Base-by-base conservation (phyloP, 2,797 vertebrate genomes). In the Dermochelys coriacea region DNA sequence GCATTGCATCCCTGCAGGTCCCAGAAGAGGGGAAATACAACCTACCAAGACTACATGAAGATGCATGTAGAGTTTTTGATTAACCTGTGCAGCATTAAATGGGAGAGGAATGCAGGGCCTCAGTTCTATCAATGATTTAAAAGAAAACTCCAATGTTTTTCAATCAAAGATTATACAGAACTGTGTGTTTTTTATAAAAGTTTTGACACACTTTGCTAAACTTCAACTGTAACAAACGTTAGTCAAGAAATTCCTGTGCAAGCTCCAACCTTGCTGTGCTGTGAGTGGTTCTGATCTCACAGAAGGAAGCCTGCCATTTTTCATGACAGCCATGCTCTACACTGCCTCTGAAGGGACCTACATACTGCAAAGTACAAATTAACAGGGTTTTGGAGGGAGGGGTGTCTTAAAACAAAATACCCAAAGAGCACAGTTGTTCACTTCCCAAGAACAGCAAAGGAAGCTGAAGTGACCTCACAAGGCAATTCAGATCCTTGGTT, bases 51-150 rank as follows among this genome's bases (percentile, higher is more conserved):
- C 21, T 27, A 47, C 34, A 15, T 4, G 45, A 23, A 45, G 55
- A 12, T 34, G 19, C 41, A 5, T 6, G 37, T 41, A 51, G 14
- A 91, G 3, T 0, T 57, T 18, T 18, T 55, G 34, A 50, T 93
- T 0, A 1, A 14, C 75, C 0, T 0, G 57, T 5, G 2, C 10
- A 23, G 87, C 49, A 1, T 78, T 89, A 93, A 85, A 1, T 41
- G 7, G 16, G 19, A 11, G 41, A n/a, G 45, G 57, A 37, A 68
- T 68, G 64, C 64, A 68, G 64, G 8, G 1, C 34, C 14, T 31
- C 91, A 21, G 55, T 61, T 83, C 8, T 45, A 8, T 4, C 0
- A 2, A 0, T 34, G 19, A 9, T 54, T 91, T 82, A 71, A 91
- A 95, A 29, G 2, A 47, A 83, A 55, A 91, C 78, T 2, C 0